Conservation (phyloP, 2,888 invertebrate species). For the Mimachlamys varia region DNA sequence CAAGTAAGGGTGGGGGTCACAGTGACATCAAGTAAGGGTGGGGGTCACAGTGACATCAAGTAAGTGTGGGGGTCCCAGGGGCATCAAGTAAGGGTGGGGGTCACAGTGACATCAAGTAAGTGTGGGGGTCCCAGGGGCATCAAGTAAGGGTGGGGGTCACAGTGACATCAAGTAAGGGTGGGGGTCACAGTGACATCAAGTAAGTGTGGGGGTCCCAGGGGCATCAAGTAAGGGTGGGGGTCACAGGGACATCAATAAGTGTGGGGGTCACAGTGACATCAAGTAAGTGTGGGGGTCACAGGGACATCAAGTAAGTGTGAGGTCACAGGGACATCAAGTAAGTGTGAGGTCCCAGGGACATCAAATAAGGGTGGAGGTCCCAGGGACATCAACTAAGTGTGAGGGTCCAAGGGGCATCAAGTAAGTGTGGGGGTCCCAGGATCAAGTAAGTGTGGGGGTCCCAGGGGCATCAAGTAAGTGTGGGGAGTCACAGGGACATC, state of each 20-base stretch:
- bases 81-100: background rate
- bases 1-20: background rate
- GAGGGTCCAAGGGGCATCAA: background rate
- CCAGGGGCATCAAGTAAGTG: background rate
- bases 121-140: background rate
- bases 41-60: background rate
- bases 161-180: background rate
- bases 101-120: background rate
- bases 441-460: background rate
- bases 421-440: background rate
- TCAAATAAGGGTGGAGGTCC: background rate
- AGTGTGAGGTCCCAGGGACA: background rate
- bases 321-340: background rate
- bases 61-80: background rate
- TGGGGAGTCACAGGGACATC: background rate
- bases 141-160: background rate
- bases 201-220: too few species aligned
- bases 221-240: background rate
- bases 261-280: background rate
- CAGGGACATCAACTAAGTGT: background rate
- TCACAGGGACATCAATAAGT: background rate
- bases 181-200: background rate
- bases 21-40: background rate
- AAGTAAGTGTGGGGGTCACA: background rate
- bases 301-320: background rate